A percentile compares a stretch with the other conserved stretches of the same genome.
Conservation (phyloP, 2,113 vertebrate genomes). For the Centropus unirufus region DNA sequence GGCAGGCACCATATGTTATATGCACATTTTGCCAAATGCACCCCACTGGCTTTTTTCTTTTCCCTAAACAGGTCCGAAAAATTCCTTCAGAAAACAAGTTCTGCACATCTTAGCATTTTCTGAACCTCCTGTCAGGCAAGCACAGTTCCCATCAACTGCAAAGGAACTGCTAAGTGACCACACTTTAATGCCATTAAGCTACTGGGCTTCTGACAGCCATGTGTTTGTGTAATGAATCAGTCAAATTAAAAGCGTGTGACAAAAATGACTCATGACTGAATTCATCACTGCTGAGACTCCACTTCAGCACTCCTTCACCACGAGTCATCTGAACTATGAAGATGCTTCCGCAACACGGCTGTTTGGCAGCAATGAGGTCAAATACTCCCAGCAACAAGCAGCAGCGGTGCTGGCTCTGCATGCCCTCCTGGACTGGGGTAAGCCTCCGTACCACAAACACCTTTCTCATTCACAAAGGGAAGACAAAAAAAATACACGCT, state of each 20-base stretch:
- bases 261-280: constrained; percentile 65
- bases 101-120: neutral
- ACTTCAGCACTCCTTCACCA: constrained; percentile 51
- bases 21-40: neutral
- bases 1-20: neutral
- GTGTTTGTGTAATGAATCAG: constrained; percentile 65
- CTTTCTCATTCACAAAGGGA: neutral
- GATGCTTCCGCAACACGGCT: constrained; percentile 17
- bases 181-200: constrained; percentile 66
- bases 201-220: constrained; percentile 63
- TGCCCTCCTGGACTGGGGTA: neutral
- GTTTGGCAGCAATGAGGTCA: constrained; percentile 43
- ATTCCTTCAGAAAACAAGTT: constrained; percentile 9
- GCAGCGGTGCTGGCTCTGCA: neutral
- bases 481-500: neutral
- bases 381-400: neutral
- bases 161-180: constrained; percentile 66
- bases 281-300: constrained; percentile 19
- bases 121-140: constrained; percentile 26
- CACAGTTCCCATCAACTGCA: constrained; percentile 19
- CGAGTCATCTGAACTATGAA: constrained; percentile 2
- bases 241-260: constrained; percentile 67
- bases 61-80: neutral
- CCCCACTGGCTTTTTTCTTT: neutral
- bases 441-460: neutral